Evolutionary conservation across 2,797 vertebrate genomes (phyloP).

Genomic region (Typhlichthys eigenmanni): DNA sequence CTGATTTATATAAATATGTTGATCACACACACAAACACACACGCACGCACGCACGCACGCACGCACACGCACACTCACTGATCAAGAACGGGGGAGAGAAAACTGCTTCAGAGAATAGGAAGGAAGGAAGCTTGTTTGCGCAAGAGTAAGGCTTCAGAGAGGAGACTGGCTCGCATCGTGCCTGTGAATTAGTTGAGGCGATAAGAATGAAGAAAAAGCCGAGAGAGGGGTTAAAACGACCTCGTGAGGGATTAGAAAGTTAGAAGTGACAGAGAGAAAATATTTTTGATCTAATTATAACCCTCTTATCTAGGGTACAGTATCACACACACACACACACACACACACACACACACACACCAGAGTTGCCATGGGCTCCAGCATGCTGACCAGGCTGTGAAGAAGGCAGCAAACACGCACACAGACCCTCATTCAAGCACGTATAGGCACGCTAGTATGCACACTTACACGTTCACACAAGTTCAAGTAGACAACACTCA

Average conservation of each 20-base stretch:
- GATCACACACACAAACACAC: too few species aligned
- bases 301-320: slow-evolving; percentile 2
- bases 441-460: not conserved
- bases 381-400: slow-evolving; percentile 14
- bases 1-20: too few species aligned
- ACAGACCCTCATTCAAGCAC: not conserved
- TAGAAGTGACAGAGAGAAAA: not conserved
- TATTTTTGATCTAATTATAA: slow-evolving; percentile 7
- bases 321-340: slow-evolving; percentile 5
- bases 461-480: not conserved
- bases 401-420: slow-evolving; percentile 4
- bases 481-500: too few species aligned
- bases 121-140: not conserved
- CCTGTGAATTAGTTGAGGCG: not conserved
- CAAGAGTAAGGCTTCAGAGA: not conserved
- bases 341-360: not conserved
- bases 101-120: not conserved
- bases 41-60: too few species aligned
- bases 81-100: not conserved
- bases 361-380: slow-evolving; percentile 1
- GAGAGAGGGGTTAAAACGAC: not conserved
- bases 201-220: not conserved
- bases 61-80: too few species aligned
- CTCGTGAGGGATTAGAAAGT: not conserved
- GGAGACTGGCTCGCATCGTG: not conserved